A percentile compares a stretch with the other conserved stretches of the same genome.
Conservation (phyloP, 2,113 vertebrate species). For the Lepus europaeus region DNA sequence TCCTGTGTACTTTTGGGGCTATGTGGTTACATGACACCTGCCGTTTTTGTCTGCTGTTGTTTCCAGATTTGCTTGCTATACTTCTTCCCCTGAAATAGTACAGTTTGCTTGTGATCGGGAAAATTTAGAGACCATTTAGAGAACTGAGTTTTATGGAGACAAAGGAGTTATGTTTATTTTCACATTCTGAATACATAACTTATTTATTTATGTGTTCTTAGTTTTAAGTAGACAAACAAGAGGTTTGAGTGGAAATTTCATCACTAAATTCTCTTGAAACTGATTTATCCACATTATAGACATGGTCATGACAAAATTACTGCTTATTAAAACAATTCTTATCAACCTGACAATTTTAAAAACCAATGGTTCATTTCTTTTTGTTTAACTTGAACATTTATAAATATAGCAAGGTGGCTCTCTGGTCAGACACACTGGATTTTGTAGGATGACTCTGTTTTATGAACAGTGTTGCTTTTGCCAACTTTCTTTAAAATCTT, state of each 20-base stretch:
- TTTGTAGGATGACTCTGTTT: not conserved
- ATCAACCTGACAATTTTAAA: not conserved
- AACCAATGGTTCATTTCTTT: not conserved
- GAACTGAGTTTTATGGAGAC: not conserved
- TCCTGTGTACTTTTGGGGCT: not conserved
- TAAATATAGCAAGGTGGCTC: not conserved
- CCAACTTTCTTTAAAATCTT: not conserved
- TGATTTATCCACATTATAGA: conserved; percentile 1
- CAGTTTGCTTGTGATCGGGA: not conserved
- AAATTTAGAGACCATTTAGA: not conserved
- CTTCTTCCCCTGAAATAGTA: not conserved
- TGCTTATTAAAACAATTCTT: not conserved
- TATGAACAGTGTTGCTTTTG: not conserved
- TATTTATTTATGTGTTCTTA: not conserved
- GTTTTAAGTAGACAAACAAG: conserved; percentile 10
- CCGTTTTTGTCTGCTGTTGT: not conserved
- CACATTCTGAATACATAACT: not conserved
- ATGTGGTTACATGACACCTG: not conserved
- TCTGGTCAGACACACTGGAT: not conserved
- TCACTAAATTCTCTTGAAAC: not conserved
- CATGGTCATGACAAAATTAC: not conserved
- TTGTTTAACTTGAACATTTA: not conserved
- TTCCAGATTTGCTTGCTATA: not conserved
- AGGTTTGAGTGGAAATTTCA: not conserved
- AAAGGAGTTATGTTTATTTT: not conserved